Evolutionary conservation across 2,797 vertebrate genomes (phyloP).

Genomic region (Brachyrhaphis roseni): DNA sequence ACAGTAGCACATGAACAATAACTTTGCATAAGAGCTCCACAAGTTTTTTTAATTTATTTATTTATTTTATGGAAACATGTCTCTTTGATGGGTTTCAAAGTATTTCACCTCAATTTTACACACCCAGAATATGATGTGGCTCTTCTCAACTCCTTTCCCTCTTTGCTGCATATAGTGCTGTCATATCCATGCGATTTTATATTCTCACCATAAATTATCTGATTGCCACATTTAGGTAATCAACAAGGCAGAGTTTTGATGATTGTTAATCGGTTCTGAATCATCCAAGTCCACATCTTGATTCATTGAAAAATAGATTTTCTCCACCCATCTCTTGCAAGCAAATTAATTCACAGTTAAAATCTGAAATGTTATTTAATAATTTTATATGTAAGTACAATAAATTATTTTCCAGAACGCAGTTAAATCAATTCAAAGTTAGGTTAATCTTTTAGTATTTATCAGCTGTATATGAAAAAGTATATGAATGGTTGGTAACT

Average conservation of each 20-base stretch:
- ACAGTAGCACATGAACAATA: background rate
- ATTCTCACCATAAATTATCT: background rate
- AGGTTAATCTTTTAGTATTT: background rate
- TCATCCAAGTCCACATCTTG: background rate
- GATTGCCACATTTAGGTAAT: background rate
- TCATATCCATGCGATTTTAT: background rate
- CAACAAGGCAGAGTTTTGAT: background rate
- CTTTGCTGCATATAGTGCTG: background rate
- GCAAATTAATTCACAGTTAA: background rate
- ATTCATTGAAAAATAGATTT: background rate
- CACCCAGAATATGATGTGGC: background rate
- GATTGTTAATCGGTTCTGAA: background rate
- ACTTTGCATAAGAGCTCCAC: background rate
- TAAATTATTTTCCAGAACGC: background rate
- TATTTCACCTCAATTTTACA: background rate
- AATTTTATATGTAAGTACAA: background rate
- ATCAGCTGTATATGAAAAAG: too few species aligned
- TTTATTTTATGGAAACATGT: background rate
- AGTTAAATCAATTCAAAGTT: background rate
- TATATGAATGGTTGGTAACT: background rate
- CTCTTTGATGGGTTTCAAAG: background rate
- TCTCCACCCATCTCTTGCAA: background rate
- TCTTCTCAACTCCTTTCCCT: background rate
- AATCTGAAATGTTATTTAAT: background rate
- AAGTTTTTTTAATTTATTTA: background rate